phyloP scores from a whole-genome alignment of 2,888 invertebrate species.

The Drosophila greeni region DNA sequence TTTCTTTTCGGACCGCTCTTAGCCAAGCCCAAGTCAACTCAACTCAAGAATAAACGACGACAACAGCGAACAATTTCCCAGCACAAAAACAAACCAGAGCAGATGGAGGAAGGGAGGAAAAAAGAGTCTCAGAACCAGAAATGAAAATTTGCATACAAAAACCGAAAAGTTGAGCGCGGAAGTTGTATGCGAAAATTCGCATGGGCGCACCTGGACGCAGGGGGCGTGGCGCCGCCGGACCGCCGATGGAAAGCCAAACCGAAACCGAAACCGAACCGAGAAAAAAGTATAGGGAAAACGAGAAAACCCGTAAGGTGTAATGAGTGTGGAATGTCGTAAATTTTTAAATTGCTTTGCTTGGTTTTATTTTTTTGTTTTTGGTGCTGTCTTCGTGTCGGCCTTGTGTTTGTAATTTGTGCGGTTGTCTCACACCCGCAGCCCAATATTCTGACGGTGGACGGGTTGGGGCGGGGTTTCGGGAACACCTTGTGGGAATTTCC shows the following conservation, averaged over 20 bases:
- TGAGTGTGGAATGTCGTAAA: slow-evolving; percentile 72
- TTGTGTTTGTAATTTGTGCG: slow-evolving; percentile 59
- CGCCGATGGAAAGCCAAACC: slow-evolving; percentile 1
- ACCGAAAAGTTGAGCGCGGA: slow-evolving; percentile 59
- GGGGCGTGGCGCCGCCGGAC: slow-evolving; percentile 53
- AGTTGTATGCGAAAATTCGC: slow-evolving; percentile 68
- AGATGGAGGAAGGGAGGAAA: slow-evolving; percentile 14
- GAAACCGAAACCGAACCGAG: not conserved
- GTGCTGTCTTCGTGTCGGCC: slow-evolving; percentile 45
- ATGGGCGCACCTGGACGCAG: slow-evolving; percentile 60
- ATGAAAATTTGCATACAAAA: slow-evolving; percentile 68
- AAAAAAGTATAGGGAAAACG: slow-evolving; percentile 18
- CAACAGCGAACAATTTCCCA: slow-evolving; percentile 39
- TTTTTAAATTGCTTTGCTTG: slow-evolving; percentile 64
- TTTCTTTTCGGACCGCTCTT: slow-evolving; percentile 28
- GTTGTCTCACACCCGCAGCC: slow-evolving; percentile 22
- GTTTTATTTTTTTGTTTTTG: slow-evolving; percentile 42
- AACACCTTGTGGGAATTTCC: slow-evolving; percentile 56
- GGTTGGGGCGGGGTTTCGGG: not conserved
- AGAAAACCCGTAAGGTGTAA: slow-evolving; percentile 64
- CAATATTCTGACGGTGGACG: slow-evolving; percentile 5
- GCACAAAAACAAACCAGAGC: slow-evolving; percentile 21
- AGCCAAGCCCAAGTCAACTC: slow-evolving; percentile 39
- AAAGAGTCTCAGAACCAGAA: slow-evolving; percentile 34
- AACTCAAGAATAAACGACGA: slow-evolving; percentile 41